Evolutionary conservation across 2,888 invertebrate genomes (phyloP).

Genomic region (Augiades crinisus): DNA sequence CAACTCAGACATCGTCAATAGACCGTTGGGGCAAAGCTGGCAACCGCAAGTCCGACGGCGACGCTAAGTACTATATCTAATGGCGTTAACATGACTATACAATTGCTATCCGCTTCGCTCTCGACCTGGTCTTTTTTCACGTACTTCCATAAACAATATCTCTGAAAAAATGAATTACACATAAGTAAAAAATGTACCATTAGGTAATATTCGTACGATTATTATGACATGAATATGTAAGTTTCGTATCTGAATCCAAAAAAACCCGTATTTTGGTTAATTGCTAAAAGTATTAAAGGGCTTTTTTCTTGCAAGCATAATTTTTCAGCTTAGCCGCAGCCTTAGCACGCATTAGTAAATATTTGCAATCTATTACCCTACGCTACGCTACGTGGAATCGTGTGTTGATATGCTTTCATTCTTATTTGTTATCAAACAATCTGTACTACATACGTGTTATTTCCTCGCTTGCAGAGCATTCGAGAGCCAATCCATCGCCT

Average conservation of each 20-base stretch:
- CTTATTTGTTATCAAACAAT: too few relatives aligned
- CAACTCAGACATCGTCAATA: neutral
- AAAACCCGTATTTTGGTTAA: too few relatives aligned
- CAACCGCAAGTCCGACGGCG: slow-evolving; percentile 38
- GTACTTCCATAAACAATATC: neutral
- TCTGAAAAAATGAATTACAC: neutral
- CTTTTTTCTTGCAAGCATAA: too few relatives aligned
- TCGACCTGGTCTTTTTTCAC: slow-evolving; percentile 1
- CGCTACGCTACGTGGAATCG: too few relatives aligned
- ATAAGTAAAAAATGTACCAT: neutral
- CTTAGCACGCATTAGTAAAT: too few relatives aligned
- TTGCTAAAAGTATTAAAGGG: too few relatives aligned
- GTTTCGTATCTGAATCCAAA: too few relatives aligned
- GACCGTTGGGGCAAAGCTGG: neutral
- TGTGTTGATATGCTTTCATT: too few relatives aligned
- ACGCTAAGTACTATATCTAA: slow-evolving; percentile 60
- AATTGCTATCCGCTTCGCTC: slow-evolving; percentile 6
- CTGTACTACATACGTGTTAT: slow-evolving; percentile 80
- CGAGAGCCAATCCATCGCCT: slow-evolving; percentile 99
- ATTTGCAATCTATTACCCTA: too few relatives aligned
- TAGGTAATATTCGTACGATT: too few relatives aligned
- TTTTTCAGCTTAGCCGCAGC: too few relatives aligned
- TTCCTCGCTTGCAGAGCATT: slow-evolving; percentile 94
- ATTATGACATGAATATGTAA: too few relatives aligned
- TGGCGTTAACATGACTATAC: slow-evolving; percentile 58